Percentiles rank a stretch among this genome's conserved stretches.
Conservation (phyloP, 1,140 invertebrate genomes). For the Trachymyrmex septentrionalis region DNA sequence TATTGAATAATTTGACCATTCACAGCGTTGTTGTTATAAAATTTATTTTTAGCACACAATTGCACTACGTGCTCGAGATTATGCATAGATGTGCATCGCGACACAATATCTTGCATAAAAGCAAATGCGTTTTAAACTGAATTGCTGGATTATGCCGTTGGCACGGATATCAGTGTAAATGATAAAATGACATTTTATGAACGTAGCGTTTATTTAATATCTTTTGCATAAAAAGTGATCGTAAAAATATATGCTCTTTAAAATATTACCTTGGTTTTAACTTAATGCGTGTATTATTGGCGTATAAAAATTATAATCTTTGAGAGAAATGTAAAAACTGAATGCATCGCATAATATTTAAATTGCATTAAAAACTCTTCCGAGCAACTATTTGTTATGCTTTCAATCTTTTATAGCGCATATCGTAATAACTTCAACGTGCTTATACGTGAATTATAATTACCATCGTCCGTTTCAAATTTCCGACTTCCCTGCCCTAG, state of each 20-base stretch:
- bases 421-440: conserved; percentile 38
- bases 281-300: not conserved
- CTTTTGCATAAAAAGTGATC: not conserved
- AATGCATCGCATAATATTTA: not conserved
- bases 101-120: conserved; percentile 44
- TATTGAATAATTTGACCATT: conserved; percentile 36
- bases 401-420: conserved; percentile 52
- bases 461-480: conserved; percentile 46
- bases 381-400: not conserved
- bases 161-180: conserved; percentile 44
- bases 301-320: conserved; percentile 5
- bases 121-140: conserved; percentile 51
- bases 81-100: conserved; percentile 28
- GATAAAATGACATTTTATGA: conserved; percentile 40
- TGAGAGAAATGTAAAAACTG: not conserved
- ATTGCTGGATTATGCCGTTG: conserved; percentile 50
- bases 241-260: not conserved
- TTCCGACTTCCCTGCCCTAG: conserved; percentile 25
- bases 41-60: conserved; percentile 13
- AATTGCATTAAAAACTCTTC: conserved; percentile 22
- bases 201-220: conserved; percentile 44
- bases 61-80: conserved; percentile 24
- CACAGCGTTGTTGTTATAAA: conserved; percentile 26
- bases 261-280: conserved; percentile 19
- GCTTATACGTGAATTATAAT: conserved; percentile 53